Conservation (phyloP, 2,113 vertebrate genomes). For the Patagioenas fasciata region DNA sequence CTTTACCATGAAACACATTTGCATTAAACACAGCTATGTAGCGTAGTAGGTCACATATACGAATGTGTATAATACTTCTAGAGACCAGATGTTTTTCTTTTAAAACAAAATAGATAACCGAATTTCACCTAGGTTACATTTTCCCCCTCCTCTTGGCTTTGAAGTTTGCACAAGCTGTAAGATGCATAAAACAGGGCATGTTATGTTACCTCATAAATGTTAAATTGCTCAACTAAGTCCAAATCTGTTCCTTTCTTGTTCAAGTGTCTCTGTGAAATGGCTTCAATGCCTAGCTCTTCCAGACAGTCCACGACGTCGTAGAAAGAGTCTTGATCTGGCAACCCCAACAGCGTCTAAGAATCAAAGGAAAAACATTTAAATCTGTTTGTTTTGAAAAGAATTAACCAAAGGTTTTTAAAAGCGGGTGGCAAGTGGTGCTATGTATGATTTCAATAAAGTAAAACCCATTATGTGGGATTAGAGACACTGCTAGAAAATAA, state of each 20-base stretch:
- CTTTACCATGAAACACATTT: neutral
- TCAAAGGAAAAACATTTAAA: slow-evolving; percentile 66
- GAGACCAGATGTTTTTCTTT: slow-evolving; percentile 23
- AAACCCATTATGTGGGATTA: slow-evolving; percentile 20
- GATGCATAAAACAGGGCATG: slow-evolving; percentile 29
- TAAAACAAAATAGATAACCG: slow-evolving; percentile 38
- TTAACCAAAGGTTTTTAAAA: slow-evolving; percentile 51
- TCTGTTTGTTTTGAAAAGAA: slow-evolving; percentile 52
- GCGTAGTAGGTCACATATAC: neutral
- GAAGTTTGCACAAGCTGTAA: slow-evolving; percentile 9
- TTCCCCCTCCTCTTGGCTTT: neutral
- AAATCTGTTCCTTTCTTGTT: slow-evolving; percentile 93
- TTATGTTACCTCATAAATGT: slow-evolving; percentile 92
- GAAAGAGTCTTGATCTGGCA: slow-evolving; percentile 96
- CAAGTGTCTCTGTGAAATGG: slow-evolving; percentile 87
- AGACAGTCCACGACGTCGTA: slow-evolving; percentile 95
- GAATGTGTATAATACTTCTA: neutral
- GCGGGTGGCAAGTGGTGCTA: neutral
- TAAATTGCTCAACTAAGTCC: slow-evolving; percentile 94
- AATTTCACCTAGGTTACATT: neutral
- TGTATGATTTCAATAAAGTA: slow-evolving; percentile 39
- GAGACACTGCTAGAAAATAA: neutral
- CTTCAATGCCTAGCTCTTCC: slow-evolving; percentile 92
- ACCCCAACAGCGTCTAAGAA: slow-evolving; percentile 85
- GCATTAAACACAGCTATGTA: neutral